Evolutionary conservation across 1,140 invertebrate genomes (phyloP).

Genomic region (Laupala kohalensis): DNA sequence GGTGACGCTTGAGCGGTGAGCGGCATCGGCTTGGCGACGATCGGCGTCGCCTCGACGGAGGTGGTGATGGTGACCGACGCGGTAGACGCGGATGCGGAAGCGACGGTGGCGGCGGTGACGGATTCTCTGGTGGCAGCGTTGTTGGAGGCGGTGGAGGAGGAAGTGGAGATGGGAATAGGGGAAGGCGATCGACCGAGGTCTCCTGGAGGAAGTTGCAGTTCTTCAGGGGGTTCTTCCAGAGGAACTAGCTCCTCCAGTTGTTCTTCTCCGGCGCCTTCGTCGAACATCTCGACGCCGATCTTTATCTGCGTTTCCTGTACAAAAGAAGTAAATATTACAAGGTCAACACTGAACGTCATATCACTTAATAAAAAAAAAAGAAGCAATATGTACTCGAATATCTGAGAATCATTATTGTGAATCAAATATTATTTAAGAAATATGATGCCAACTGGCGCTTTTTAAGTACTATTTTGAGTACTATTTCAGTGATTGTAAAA

Average conservation of each 20-base stretch:
- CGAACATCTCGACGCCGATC: not conserved
- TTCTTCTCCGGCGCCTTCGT: not conserved
- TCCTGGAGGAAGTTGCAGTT: not conserved
- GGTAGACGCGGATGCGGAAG: not conserved
- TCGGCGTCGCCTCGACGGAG: not conserved
- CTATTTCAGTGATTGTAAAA: not conserved
- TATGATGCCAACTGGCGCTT: too few species aligned
- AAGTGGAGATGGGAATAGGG: not conserved
- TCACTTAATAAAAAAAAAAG: too few species aligned
- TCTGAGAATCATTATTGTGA: too few species aligned
- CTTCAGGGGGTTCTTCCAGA: not conserved
- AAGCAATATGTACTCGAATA: too few species aligned
- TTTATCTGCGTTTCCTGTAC: not conserved
- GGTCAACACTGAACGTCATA: too few species aligned
- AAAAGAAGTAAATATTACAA: too few species aligned
- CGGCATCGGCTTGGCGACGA: not conserved
- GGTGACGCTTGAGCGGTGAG: too few species aligned
- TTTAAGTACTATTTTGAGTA: not conserved
- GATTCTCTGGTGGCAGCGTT: not conserved
- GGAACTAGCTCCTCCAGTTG: not conserved
- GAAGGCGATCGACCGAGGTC: too few species aligned
- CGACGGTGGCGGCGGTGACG: not conserved
- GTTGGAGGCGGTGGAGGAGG: not conserved
- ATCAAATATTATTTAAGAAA: too few species aligned
- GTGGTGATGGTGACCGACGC: not conserved